Evolutionary conservation across 53 echinoderm and acorn worm genomes (phyloP), one percentile per base, ranked within the genome.

Genomic region (Apostichopus leukothele): DNA sequence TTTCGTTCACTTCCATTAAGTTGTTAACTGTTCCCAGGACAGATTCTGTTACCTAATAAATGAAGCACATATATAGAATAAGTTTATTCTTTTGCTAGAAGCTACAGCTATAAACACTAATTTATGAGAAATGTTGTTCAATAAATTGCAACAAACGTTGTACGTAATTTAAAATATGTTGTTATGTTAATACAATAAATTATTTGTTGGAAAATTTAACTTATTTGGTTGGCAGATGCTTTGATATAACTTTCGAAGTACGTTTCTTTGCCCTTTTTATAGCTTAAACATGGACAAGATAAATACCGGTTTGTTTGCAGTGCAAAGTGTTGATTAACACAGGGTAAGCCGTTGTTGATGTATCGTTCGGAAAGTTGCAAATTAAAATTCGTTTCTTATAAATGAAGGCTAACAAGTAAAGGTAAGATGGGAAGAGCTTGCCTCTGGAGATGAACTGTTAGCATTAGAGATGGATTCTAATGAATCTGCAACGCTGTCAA

Each of bases 21-120:
- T 85, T 85, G 39, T 67, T 85, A 9, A 85, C 85, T 85, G 85
- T 85, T 12, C 85, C 85, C 2, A 85, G 50, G 12, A 85, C 85
- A 12, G 85, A 85, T 8, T 85, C 67, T 20, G 85, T 85, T 23
- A 85, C 85, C 85, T 85, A 51, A n/a, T 18, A 18, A 71, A 39
- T 39, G 39, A 39, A n/a, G 18, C 5, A 71, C 71, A 19, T 14
- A 68, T 16, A 19, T 19, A 71, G 39, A 39, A 39, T 39, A 2
- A 39, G 39, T 39, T 16, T 5, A 71, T 16, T 18, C 18, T 3
- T 71, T 3, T 39, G 39, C 3, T 3, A 39, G 39, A 39, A 39
- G 39, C 2, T 39, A 39, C 39, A 39, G 39, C 39, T 39, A 39
- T 39, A 39, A 39, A 39, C 39, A 39, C 39, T 39, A 25, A 25